Conservation (phyloP, 2,113 vertebrate genomes). For the Microtus montanus region DNA sequence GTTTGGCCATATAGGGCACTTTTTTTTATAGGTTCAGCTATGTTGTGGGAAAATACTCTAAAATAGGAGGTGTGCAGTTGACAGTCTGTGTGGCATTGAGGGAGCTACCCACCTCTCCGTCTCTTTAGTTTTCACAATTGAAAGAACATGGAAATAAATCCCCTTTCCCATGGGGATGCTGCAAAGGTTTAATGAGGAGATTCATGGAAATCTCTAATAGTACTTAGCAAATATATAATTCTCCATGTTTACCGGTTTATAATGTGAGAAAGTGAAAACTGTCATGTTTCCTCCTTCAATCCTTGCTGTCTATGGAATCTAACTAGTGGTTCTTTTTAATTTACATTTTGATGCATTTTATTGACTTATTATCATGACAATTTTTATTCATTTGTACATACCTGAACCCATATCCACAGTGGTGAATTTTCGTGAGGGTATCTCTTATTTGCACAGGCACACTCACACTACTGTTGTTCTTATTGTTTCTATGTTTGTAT, state of each 20-base stretch:
- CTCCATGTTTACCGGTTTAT: not conserved
- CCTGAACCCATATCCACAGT: not conserved
- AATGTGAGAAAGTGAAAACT: not conserved
- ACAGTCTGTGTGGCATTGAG: not conserved
- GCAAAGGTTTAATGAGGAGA: not conserved
- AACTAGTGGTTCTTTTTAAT: not conserved
- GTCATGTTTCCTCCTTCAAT: not conserved
- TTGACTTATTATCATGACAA: not conserved
- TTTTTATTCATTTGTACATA: not conserved
- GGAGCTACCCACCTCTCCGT: not conserved
- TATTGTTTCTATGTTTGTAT: not conserved
- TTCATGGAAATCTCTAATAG: not conserved
- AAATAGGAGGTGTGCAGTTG: not conserved
- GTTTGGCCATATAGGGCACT: not conserved
- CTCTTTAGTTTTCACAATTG: not conserved
- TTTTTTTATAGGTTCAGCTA: not conserved
- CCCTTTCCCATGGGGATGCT: not conserved
- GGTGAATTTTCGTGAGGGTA: not conserved
- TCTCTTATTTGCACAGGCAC: not conserved
- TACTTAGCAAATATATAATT: not conserved
- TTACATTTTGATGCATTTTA: not conserved
- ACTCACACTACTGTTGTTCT: not conserved
- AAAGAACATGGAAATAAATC: not conserved
- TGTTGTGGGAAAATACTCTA: not conserved
- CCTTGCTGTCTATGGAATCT: not conserved